phyloP scores from a whole-genome alignment of 2,113 vertebrate species.

The Brienomyrus longianalis region DNA sequence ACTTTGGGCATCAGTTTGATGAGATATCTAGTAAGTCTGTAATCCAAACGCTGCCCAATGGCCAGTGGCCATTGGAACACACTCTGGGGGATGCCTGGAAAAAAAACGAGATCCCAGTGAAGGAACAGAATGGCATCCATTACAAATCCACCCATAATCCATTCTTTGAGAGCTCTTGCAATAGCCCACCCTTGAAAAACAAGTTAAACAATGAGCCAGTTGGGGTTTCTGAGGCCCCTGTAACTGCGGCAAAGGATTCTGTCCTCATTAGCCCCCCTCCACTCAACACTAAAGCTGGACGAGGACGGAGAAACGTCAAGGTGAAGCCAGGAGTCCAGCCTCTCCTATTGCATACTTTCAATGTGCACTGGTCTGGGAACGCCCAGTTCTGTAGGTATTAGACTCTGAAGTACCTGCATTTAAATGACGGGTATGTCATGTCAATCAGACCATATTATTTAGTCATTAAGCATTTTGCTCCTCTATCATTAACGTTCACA shows the following conservation, averaged over 20 bases:
- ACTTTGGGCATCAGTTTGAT: constrained; percentile 69
- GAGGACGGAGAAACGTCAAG: constrained; percentile 83
- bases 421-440: neutral
- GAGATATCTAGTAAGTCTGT: constrained; percentile 70
- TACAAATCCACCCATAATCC: constrained; percentile 56
- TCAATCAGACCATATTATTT: neutral
- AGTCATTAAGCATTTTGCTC: too few species aligned
- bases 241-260: constrained; percentile 61
- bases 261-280: constrained; percentile 85
- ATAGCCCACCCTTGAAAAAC: constrained; percentile 57
- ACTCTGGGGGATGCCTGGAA: constrained; percentile 50
- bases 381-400: neutral
- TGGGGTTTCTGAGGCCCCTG: constrained; percentile 39
- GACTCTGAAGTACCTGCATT: neutral
- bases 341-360: constrained; percentile 24
- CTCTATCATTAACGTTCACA: neutral
- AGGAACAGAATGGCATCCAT: constrained; percentile 59
- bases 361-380: neutral
- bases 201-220: constrained; percentile 59
- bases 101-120: constrained; percentile 59
- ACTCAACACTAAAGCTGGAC: constrained; percentile 81
- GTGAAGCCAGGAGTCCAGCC: constrained; percentile 64
- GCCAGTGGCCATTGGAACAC: constrained; percentile 65
- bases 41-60: constrained; percentile 64
- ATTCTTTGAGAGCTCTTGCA: constrained; percentile 58